phyloP scores from a whole-genome alignment of 2,797 vertebrate species.

The Pangasius sanitwongsei region DNA sequence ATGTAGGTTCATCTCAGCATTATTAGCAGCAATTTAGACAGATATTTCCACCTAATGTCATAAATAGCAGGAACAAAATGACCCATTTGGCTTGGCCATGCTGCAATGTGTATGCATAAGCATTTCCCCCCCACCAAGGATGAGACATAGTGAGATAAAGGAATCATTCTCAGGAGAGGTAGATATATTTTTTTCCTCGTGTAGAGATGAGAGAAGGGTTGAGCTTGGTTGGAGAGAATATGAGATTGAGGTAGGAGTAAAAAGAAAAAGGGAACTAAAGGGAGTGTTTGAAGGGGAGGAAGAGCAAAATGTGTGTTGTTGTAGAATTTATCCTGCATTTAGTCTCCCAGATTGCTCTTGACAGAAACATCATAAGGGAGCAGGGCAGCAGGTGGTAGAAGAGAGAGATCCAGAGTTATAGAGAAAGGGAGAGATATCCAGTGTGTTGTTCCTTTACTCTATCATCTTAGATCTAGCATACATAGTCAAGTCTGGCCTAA shows the following conservation, averaged over 20 bases:
- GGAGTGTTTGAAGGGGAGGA: neutral
- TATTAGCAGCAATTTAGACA: neutral
- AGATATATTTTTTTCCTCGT: neutral
- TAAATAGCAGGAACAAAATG: neutral
- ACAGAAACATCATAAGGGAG: constrained; percentile 14
- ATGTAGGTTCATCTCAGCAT: neutral
- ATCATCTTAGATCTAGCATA: neutral
- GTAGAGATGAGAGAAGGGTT: neutral
- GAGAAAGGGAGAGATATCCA: neutral
- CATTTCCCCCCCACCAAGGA: neutral
- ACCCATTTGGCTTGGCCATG: neutral
- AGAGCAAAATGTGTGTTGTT: neutral
- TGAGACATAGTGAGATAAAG: neutral
- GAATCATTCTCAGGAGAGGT: neutral
- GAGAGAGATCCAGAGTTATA: neutral
- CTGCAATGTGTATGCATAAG: neutral
- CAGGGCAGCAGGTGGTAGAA: neutral
- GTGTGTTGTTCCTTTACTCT: neutral
- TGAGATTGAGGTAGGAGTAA: neutral
- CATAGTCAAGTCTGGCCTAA: neutral
- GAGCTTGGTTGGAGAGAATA: neutral
- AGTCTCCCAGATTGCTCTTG: neutral
- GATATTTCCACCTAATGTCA: neutral
- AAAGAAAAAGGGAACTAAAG: neutral
- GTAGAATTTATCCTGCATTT: constrained; percentile 5